phyloP scores from a whole-genome alignment of 2,888 invertebrate genomes.

The Xestia xanthographa region DNA sequence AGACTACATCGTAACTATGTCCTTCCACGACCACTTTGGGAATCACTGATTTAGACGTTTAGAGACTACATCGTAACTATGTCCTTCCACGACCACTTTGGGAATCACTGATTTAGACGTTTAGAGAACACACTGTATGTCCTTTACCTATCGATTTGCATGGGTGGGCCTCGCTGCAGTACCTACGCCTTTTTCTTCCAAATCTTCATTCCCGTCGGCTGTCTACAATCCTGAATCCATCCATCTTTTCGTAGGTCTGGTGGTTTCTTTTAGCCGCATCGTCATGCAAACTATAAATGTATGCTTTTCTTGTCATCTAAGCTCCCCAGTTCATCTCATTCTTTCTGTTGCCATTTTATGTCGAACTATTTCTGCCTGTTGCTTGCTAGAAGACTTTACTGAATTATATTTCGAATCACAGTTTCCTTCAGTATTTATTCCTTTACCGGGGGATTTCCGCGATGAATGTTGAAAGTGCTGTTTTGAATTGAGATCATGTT shows the following conservation, averaged over 20 bases:
- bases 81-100: too few relatives aligned
- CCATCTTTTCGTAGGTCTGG: background rate
- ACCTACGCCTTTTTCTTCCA: background rate
- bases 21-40: too few relatives aligned
- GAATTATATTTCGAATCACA: background rate
- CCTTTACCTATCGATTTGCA: background rate
- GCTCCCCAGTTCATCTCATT: background rate
- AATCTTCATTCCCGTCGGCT: background rate
- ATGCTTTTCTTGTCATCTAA: background rate
- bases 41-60: too few relatives aligned
- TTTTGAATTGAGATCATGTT: background rate
- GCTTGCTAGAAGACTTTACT: background rate
- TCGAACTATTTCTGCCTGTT: background rate
- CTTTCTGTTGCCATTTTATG: background rate
- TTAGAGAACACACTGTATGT: too few relatives aligned
- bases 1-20: too few relatives aligned
- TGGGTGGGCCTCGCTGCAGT: background rate
- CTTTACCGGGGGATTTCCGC: background rate
- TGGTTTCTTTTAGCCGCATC: background rate
- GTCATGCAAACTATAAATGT: background rate
- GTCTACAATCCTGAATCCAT: background rate
- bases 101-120: too few relatives aligned
- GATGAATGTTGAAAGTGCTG: background rate
- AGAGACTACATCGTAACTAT: too few relatives aligned
- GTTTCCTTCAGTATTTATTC: background rate